A percentile compares a stretch with the other conserved stretches of the same genome.
Evolutionary conservation across 2,888 invertebrate species (phyloP).

Genomic region (Mesochorus sp.): DNA sequence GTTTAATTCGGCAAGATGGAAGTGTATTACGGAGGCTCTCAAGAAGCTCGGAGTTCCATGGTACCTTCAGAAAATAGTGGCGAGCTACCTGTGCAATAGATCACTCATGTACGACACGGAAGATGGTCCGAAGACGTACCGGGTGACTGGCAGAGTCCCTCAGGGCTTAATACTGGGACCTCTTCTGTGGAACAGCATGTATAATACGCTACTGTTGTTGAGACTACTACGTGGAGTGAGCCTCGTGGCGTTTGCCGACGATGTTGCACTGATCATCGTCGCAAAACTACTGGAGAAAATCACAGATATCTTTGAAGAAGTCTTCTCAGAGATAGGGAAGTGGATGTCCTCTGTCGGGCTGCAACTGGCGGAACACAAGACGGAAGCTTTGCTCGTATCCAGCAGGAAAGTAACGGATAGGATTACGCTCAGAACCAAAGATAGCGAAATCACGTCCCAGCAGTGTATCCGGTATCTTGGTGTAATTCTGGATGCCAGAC

Average conservation of each 20-base stretch:
- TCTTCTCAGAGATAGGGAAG: conserved; percentile 6
- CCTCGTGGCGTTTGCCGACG: conserved; percentile 48
- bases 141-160: no score
- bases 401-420: conserved; percentile 47
- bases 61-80: no score
- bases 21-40: no score
- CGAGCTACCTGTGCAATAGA: no score
- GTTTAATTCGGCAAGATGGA: no score
- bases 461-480: conserved; percentile 64
- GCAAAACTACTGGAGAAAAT: conserved; percentile 51
- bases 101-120: no score
- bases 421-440: conserved; percentile 48
- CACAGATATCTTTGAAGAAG: background rate
- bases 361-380: conserved; percentile 59
- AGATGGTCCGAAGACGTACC: no score
- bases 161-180: conserved; percentile 51
- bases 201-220: conserved; percentile 49
- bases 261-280: conserved; percentile 42
- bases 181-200: conserved; percentile 51
- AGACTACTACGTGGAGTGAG: conserved; percentile 9
- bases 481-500: conserved; percentile 61
- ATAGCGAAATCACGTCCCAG: conserved; percentile 54
- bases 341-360: conserved; percentile 50
- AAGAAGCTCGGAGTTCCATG: no score
- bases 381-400: conserved; percentile 52